A percentile compares a stretch with the other conserved stretches of the same genome.
phyloP scores from a whole-genome alignment of 1,140 invertebrate genomes.

The Ylistrum balloti region DNA sequence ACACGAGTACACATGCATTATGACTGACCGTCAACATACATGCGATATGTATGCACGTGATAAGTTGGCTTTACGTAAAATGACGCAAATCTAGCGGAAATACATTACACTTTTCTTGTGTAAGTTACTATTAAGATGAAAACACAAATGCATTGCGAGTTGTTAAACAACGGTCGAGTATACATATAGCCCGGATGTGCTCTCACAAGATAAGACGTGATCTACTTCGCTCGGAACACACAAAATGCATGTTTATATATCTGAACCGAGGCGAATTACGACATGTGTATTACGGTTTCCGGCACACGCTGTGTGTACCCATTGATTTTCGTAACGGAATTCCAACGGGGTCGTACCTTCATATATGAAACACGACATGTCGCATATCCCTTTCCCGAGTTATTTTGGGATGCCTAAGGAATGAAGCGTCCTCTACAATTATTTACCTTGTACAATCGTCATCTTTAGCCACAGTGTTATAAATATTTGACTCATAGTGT shows the following conservation, averaged over 20 bases:
- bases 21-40: neutral
- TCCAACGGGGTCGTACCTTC: neutral
- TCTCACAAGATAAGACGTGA: neutral
- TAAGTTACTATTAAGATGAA: slow-evolving; percentile 28
- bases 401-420: neutral
- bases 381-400: neutral
- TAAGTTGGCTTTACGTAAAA: neutral
- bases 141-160: neutral
- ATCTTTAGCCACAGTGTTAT: too few species aligned
- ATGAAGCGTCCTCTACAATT: neutral
- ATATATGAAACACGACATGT: neutral
- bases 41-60: neutral
- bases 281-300: neutral
- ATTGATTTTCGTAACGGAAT: neutral
- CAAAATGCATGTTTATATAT: neutral
- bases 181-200: neutral
- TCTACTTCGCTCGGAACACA: neutral
- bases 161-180: neutral
- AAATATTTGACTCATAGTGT: too few species aligned
- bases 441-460: neutral
- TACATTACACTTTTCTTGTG: neutral
- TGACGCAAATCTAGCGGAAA: neutral
- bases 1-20: neutral
- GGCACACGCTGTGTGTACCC: neutral
- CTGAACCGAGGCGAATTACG: neutral